phyloP scores from a whole-genome alignment of 2,113 vertebrate species.

The Mus musculus region DNA sequence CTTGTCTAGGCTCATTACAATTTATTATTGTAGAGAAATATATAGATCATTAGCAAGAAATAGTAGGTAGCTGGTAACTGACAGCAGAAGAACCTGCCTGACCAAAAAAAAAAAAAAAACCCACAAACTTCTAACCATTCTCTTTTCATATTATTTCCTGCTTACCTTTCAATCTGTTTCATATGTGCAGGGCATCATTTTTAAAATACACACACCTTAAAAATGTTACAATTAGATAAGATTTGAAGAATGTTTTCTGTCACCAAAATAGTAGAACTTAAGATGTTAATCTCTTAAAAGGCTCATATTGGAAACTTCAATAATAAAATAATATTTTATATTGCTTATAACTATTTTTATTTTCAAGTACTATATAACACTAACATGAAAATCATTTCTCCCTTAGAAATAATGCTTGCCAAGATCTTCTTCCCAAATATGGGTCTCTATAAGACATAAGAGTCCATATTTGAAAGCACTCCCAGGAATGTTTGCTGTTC shows the following conservation, averaged over 20 bases:
- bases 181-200: not conserved
- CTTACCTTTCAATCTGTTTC: not conserved
- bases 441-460: not conserved
- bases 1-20: not conserved
- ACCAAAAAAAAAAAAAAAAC: no score
- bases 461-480: not conserved
- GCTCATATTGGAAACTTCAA: slow-evolving; percentile 6
- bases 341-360: not conserved
- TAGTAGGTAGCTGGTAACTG: not conserved
- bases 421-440: not conserved
- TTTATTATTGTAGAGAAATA: not conserved
- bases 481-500: not conserved
- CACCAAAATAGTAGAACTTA: slow-evolving; percentile 38
- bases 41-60: not conserved
- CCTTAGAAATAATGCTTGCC: not conserved
- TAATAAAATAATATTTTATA: not conserved
- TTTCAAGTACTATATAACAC: not conserved
- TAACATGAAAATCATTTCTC: not conserved
- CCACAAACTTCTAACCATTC: not conserved
- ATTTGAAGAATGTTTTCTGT: not conserved
- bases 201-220: not conserved
- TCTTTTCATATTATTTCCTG: not conserved
- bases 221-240: not conserved
- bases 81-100: not conserved
- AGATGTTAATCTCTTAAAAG: slow-evolving; percentile 17